A percentile compares a stretch with the other conserved stretches of the same genome.
Conservation (phyloP, 1,140 invertebrate species). For the Drosophila gunungcola region DNA sequence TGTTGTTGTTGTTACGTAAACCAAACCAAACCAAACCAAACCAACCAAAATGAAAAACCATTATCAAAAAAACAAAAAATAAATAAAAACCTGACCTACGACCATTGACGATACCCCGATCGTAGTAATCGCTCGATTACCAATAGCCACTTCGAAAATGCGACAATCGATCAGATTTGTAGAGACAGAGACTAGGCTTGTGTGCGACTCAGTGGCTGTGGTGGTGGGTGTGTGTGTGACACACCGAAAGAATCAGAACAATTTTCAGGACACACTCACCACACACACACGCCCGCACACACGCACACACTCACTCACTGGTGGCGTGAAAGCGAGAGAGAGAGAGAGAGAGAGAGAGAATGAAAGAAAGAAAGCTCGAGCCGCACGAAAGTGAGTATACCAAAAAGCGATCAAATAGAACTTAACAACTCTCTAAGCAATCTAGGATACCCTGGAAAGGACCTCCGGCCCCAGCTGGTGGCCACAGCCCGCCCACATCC, state of each 20-base stretch:
- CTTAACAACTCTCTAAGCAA: constrained; percentile 38
- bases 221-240: constrained; percentile 22
- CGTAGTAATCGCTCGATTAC: constrained; percentile 35
- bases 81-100: constrained; percentile 22
- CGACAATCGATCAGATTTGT: constrained; percentile 33
- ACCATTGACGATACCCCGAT: constrained; percentile 33
- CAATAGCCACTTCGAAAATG: constrained; percentile 34
- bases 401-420: constrained; percentile 27
- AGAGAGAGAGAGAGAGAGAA: constrained; percentile 15
- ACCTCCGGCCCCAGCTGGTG: constrained; percentile 9
- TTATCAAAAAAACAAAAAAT: constrained; percentile 5
- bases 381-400: constrained; percentile 53
- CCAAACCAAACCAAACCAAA: constrained; percentile 39
- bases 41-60: constrained; percentile 23
- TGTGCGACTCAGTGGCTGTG: constrained; percentile 35
- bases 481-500: constrained; percentile 8
- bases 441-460: constrained; percentile 24
- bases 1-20: constrained; percentile 78
- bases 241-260: not conserved
- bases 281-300: constrained; percentile 14
- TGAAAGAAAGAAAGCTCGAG: constrained; percentile 19
- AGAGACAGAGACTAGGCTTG: constrained; percentile 40
- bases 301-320: constrained; percentile 30
- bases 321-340: constrained; percentile 34
- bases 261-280: constrained; percentile 27